phyloP scores from a whole-genome alignment of 92 coral and sea anemone species.

The Phenganax subtilis region DNA sequence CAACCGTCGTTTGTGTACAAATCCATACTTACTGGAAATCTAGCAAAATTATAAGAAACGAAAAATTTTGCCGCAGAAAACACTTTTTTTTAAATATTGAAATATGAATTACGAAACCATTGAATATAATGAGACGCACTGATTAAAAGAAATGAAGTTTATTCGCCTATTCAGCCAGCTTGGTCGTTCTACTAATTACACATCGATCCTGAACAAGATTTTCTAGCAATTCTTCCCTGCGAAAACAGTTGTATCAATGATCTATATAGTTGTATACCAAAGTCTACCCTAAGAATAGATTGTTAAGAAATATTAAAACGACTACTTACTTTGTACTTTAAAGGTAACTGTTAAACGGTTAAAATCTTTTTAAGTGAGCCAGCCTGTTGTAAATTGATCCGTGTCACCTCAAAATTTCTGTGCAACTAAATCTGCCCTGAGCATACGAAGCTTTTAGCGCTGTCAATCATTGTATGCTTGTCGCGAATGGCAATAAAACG shows the following conservation, averaged over 20 bases:
- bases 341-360: neutral
- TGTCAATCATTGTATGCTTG: slow-evolving; percentile 27
- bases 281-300: too few relatives aligned
- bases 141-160: neutral
- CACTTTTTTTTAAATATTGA: neutral
- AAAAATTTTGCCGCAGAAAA: neutral
- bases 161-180: neutral
- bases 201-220: neutral
- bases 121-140: neutral
- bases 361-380: neutral
- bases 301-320: too few relatives aligned
- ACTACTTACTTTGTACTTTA: too few relatives aligned
- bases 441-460: slow-evolving; percentile 15
- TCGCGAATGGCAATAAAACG: neutral
- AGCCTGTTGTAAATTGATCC: neutral
- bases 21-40: neutral
- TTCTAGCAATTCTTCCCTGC: neutral
- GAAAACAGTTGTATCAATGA: too few relatives aligned
- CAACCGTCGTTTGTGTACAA: slow-evolving; percentile 1
- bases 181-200: too few relatives aligned
- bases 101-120: neutral
- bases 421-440: slow-evolving; percentile 6
- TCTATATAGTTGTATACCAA: too few relatives aligned
- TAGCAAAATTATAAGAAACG: neutral
- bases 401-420: neutral